Conservation (phyloP, 1,140 invertebrate genomes). For the Papilio polyxenes region DNA sequence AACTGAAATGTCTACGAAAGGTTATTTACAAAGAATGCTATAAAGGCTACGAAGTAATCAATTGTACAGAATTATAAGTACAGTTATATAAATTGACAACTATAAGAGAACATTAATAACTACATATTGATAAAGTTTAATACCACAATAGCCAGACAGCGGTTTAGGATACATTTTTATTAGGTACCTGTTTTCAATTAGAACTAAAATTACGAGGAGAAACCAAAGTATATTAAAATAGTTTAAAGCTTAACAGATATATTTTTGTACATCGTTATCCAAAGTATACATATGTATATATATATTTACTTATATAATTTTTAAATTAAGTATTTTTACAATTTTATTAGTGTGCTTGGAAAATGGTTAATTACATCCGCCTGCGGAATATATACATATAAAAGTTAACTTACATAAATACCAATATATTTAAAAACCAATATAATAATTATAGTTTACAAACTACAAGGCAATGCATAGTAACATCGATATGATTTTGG, state of each 20-base stretch:
- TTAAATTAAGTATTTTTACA: neutral
- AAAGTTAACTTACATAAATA: neutral
- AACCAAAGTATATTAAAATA: neutral
- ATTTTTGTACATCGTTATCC: neutral
- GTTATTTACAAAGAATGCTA: slow-evolving; percentile 16
- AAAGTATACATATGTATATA: neutral
- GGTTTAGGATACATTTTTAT: neutral
- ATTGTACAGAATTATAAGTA: neutral
- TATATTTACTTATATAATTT: too few species aligned
- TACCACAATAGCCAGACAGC: neutral
- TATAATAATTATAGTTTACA: neutral
- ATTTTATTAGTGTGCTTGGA: neutral
- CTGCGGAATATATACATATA: neutral
- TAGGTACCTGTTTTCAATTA: neutral
- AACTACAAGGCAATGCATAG: neutral
- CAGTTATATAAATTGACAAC: neutral
- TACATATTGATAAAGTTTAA: neutral
- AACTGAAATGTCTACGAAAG: neutral
- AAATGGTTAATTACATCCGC: neutral
- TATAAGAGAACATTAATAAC: neutral
- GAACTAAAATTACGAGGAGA: too few species aligned
- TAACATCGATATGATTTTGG: slow-evolving; percentile 6
- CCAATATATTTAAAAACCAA: neutral
- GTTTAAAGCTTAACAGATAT: neutral
- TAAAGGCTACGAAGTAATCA: slow-evolving; percentile 38